Conservation (phyloP, 1,140 invertebrate species). For the Cydia pomonella region DNA sequence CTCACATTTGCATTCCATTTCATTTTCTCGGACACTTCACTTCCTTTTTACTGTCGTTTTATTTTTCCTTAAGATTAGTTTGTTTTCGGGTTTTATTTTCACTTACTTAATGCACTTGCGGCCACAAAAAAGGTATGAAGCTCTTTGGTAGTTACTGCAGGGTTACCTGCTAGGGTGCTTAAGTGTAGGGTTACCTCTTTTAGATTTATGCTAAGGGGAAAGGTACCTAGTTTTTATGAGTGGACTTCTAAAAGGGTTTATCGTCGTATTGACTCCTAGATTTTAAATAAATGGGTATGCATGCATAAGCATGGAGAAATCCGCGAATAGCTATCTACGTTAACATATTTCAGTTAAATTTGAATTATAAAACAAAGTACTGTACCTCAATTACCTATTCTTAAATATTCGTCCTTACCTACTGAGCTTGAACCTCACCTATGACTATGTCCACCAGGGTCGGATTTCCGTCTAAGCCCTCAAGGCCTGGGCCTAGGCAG, state of each 20-base stretch:
- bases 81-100: constrained; percentile 26
- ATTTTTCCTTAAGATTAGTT: constrained; percentile 48
- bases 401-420: too few species aligned
- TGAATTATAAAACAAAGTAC: too few species aligned
- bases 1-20: constrained; percentile 74
- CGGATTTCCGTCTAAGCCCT: too few species aligned
- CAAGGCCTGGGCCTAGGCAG: too few species aligned
- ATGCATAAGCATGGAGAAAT: not conserved
- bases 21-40: constrained; percentile 67
- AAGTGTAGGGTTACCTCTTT: not conserved
- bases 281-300: constrained; percentile 8
- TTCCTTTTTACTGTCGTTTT: constrained; percentile 70
- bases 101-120: constrained; percentile 19
- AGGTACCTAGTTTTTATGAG: constrained; percentile 9
- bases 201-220: not conserved
- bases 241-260: constrained; percentile 9
- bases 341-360: too few species aligned
- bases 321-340: too few species aligned
- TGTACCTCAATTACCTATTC: too few species aligned
- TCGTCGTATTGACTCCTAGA: not conserved
- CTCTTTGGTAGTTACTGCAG: not conserved
- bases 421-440: too few species aligned
- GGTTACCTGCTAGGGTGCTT: not conserved
- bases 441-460: too few species aligned
- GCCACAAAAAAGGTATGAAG: not conserved